These are phyloP conservation scores for Takifugu rubripes DNA, from an alignment of 2,797 vertebrate species.

Conservation along the genomic window DNA sequence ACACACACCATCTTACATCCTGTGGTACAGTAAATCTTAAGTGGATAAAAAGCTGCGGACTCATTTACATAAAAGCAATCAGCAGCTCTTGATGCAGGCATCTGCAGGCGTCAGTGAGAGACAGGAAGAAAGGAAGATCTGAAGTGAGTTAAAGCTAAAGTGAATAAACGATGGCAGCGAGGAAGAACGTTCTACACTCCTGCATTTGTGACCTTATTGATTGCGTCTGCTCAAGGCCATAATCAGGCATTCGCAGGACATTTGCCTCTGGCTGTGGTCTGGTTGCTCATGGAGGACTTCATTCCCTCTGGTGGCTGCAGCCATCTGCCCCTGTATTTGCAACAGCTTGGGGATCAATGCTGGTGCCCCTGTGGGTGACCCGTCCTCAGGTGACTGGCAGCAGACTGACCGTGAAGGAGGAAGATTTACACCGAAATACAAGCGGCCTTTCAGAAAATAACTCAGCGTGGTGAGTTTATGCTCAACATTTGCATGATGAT, in stretches of 20 bases:
- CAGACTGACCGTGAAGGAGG: background rate
- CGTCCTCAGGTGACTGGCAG: slow-evolving; percentile 9
- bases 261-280: slow-evolving; percentile 19
- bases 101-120: background rate
- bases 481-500: too few species aligned
- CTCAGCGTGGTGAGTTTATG: background rate
- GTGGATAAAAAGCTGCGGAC: slow-evolving; percentile 7
- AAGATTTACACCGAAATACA: background rate
- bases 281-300: background rate
- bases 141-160: too few species aligned
- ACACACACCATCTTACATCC: background rate
- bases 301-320: slow-evolving; percentile 39
- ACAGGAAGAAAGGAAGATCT: background rate
- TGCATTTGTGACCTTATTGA: background rate
- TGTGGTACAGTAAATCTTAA: slow-evolving; percentile 31
- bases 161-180: too few species aligned
- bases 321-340: slow-evolving; percentile 41
- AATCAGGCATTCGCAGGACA: slow-evolving; percentile 22
- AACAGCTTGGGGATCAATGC: slow-evolving; percentile 25
- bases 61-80: slow-evolving; percentile 16
- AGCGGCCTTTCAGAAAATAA: background rate
- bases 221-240: slow-evolving; percentile 31
- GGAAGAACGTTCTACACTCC: too few species aligned
- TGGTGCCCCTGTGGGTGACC: slow-evolving; percentile 8
- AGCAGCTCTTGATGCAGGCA: background rate